Conservation (phyloP, 2,797 vertebrate species). For the Rhinogobio ventralis region DNA sequence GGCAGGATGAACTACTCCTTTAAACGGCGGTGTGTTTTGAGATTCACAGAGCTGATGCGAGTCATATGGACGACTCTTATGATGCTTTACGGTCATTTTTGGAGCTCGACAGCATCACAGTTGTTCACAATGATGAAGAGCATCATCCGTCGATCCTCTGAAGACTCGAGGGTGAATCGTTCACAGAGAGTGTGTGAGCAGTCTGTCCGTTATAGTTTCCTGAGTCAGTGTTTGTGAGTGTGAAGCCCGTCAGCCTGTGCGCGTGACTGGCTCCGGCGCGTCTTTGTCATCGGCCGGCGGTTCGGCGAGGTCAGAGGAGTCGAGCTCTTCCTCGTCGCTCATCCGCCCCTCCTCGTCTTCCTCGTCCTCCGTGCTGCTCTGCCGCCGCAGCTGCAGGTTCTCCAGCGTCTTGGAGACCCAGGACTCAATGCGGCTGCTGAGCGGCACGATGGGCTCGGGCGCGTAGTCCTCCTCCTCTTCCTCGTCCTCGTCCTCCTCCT, state of each 20-base stretch:
- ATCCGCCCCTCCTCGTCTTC: constrained; percentile 79
- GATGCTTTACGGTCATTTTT: background rate
- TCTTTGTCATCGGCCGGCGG: constrained; percentile 73
- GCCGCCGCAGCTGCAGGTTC: constrained; percentile 90
- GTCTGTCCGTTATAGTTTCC: constrained; percentile 15
- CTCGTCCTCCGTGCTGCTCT: constrained; percentile 90
- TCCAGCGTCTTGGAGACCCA: constrained; percentile 98
- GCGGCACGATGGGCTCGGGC: constrained; percentile 89
- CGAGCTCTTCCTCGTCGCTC: constrained; percentile 87
- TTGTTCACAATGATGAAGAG: no score
- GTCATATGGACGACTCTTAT: background rate
- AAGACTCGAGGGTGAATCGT: background rate
- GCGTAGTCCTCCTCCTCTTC: constrained; percentile 94
- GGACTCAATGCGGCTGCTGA: constrained; percentile 94
- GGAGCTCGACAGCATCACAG: background rate
- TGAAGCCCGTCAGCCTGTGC: constrained; percentile 63
- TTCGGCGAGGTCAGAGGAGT: constrained; percentile 80
- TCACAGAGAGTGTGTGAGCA: background rate
- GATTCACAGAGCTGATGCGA: background rate
- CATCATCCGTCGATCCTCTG: background rate
- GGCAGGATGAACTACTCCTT: background rate
- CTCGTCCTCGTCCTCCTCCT: constrained; percentile 94
- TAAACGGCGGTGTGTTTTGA: background rate
- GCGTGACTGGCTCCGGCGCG: constrained; percentile 63
- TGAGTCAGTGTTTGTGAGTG: constrained; percentile 35